These are phyloP conservation scores for Larimichthys crocea DNA, from an alignment of 2,113 vertebrate genomes.

Conservation along the genomic window DNA sequence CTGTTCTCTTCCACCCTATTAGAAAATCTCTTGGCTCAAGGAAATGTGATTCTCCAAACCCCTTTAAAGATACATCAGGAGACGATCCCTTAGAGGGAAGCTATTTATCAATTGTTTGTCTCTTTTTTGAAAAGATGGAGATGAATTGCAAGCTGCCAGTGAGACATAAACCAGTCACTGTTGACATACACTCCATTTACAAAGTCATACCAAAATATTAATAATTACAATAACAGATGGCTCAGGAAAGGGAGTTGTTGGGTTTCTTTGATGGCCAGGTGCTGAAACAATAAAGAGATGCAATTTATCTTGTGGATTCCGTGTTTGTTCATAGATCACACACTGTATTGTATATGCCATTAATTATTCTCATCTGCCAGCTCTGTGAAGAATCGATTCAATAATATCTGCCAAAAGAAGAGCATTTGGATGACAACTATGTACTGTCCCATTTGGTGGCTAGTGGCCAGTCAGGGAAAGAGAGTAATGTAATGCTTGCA, in stretches of 20 bases:
- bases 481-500: neutral
- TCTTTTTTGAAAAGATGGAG: constrained; percentile 19
- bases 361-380: constrained; percentile 6
- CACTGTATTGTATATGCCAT: neutral
- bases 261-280: constrained; percentile 13
- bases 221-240: constrained; percentile 23
- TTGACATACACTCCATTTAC: neutral
- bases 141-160: constrained; percentile 10
- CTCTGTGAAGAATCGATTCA: neutral
- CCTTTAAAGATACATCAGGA: constrained; percentile 28
- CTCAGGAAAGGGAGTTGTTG: neutral
- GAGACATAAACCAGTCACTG: constrained; percentile 16
- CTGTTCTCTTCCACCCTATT: neutral
- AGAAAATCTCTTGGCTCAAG: constrained; percentile 21
- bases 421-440: neutral
- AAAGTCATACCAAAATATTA: constrained; percentile 1
- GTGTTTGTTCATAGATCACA: neutral
- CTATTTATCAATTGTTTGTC: constrained; percentile 18
- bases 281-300: constrained; percentile 8
- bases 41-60: constrained; percentile 23
- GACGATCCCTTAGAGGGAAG: constrained; percentile 14
- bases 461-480: neutral
- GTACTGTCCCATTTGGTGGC: neutral
- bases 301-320: neutral
- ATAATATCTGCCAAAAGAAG: constrained; percentile 1